Base-by-base conservation (phyloP, 2,113 vertebrate genomes). In the Apaloderma vittatum region DNA sequence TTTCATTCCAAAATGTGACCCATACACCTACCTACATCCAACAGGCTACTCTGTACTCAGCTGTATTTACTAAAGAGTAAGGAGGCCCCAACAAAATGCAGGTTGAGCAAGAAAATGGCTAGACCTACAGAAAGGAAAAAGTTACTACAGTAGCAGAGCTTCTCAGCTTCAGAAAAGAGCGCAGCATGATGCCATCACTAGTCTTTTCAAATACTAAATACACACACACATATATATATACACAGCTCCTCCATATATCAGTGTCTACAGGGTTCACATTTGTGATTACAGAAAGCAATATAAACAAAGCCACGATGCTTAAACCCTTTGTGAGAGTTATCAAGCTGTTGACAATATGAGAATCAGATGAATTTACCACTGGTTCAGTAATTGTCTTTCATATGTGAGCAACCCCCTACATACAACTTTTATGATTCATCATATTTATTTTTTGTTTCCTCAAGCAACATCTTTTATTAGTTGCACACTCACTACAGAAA, bases 361-460 rank as follows among this genome's bases (percentile, higher is more conserved):
- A 96, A 97, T 98, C 98, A 98, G 98, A 99, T 99, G 98, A 98
- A 99, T 98, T 99, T 98, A 98, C 97, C 98, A 98, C 98, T 99
- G 98, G 98, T 98, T 99, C 98, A 97, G 98, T 99, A 99, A 99
- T 99, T 99, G 99, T 99, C 98, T 99, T 98, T 98, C 97, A 98
- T 98, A 98, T 98, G 98, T 97, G 98, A 99, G 99, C 98, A 98
- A 99, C 97, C 97, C 97, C 97, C 97, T 96, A 95, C 94, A 95
- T 96, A 96, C 91, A 98, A 99, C 98, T 98, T 98, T 98, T 99
- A 98, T 99, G 99, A 99, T 99, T 99, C 99, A 99, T 99, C 99
- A 99, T 99, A 99, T 99, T 99, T 99, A 99, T 99, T 99, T 99
- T 99, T 99, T 99, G 99, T 99, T 99, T 99, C 99, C 99, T 99